Conservation (phyloP, 2,113 vertebrate species). For the Menidia beryllina region DNA sequence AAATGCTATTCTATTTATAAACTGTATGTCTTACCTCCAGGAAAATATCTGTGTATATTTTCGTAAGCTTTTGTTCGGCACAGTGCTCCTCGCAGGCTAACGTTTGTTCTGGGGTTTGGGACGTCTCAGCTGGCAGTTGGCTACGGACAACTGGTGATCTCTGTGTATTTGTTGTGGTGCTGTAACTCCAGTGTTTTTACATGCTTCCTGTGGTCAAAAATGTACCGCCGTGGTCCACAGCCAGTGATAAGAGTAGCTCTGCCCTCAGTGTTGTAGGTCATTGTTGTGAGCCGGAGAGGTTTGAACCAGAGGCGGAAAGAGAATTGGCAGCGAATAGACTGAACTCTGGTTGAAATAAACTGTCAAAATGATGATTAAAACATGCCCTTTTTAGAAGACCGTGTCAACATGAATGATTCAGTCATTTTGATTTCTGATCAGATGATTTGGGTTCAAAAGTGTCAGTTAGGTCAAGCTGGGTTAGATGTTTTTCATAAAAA, state of each 20-base stretch:
- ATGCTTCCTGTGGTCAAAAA: conserved; percentile 55
- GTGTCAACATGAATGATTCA: background rate
- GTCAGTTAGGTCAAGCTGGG: too few species aligned
- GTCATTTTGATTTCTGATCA: background rate
- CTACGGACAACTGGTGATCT: conserved; percentile 44
- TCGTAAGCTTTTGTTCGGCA: conserved; percentile 73
- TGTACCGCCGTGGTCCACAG: conserved; percentile 50
- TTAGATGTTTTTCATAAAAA: too few species aligned
- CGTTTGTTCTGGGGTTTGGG: conserved; percentile 52
- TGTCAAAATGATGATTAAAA: background rate
- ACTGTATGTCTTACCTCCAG: conserved; percentile 74
- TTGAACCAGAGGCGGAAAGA: conserved; percentile 52
- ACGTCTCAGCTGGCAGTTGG: conserved; percentile 48
- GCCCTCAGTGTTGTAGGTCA: conserved; percentile 41
- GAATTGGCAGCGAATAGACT: background rate
- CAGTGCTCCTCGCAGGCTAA: conserved; percentile 48
- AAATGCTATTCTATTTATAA: conserved; percentile 80
- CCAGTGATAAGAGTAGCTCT: conserved; percentile 48
- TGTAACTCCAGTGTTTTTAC: conserved; percentile 61
- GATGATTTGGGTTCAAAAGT: background rate
- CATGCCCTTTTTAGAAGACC: background rate
- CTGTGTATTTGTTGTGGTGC: conserved; percentile 59
- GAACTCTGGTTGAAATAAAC: background rate
- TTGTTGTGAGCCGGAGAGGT: conserved; percentile 50
- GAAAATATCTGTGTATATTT: conserved; percentile 76